Evolutionary conservation across 2,113 vertebrate species (phyloP).

Genomic region (Thunnus thynnus): DNA sequence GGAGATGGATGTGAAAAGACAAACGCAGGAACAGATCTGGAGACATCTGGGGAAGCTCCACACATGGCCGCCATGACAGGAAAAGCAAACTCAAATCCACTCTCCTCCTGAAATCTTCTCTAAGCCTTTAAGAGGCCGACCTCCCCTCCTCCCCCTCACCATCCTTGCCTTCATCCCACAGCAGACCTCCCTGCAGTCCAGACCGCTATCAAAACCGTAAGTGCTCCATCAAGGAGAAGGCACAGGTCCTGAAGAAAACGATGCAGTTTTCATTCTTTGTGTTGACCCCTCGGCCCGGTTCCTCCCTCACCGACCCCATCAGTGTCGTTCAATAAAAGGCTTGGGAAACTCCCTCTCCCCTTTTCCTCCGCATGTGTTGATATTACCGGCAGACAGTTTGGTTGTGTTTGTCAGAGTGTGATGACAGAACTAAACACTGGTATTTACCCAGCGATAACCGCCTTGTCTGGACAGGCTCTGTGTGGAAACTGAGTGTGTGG

Average conservation of each 20-base stretch:
- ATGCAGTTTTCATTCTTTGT: slow-evolving; percentile 18
- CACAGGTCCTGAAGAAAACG: slow-evolving; percentile 6
- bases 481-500: slow-evolving; percentile 46
- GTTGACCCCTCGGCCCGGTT: slow-evolving; percentile 17
- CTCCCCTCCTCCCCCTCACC: background rate
- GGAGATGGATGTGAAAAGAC: background rate
- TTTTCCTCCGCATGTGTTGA: slow-evolving; percentile 63
- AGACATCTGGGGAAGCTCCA: slow-evolving; percentile 60
- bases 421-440: slow-evolving; percentile 76
- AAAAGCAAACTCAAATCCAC: slow-evolving; percentile 54
- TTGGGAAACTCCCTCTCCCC: slow-evolving; percentile 57
- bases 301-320: slow-evolving; percentile 26
- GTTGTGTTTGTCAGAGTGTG: slow-evolving; percentile 77
- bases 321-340: slow-evolving; percentile 42
- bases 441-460: slow-evolving; percentile 71
- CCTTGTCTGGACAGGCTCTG: slow-evolving; percentile 72
- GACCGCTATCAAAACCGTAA: slow-evolving; percentile 47
- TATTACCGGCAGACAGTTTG: slow-evolving; percentile 75
- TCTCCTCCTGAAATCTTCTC: slow-evolving; percentile 47
- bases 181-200: slow-evolving; percentile 55
- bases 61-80: slow-evolving; percentile 61
- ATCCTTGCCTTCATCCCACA: slow-evolving; percentile 45
- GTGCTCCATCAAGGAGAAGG: slow-evolving; percentile 21
- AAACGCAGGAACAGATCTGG: slow-evolving; percentile 2
- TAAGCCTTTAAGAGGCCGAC: slow-evolving; percentile 58